Conservation (phyloP, 2,797 vertebrate genomes). For the Gadopsis marmoratus region DNA sequence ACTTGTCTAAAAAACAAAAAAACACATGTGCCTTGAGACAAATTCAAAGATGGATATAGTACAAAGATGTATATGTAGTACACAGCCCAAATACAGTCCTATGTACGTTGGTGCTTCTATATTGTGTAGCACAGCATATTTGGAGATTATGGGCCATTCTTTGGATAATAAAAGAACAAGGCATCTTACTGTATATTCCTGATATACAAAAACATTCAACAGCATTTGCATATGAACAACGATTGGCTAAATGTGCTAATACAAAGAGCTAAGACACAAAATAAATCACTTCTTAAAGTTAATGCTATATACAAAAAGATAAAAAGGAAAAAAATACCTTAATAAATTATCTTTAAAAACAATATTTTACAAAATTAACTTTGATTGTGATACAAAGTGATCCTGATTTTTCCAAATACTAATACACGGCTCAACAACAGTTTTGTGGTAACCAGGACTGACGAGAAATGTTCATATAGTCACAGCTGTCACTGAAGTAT, state of each 20-base stretch:
- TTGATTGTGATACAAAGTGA: constrained; percentile 78
- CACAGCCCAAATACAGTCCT: constrained; percentile 63
- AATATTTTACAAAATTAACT: constrained; percentile 84
- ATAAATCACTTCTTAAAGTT: constrained; percentile 77
- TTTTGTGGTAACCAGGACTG: constrained; percentile 64
- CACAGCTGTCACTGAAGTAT: constrained; percentile 75
- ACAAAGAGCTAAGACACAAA: constrained; percentile 80
- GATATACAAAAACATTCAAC: constrained; percentile 84
- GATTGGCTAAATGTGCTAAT: constrained; percentile 79
- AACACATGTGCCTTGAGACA: constrained; percentile 78
- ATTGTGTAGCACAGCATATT: constrained; percentile 59
- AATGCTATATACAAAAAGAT: constrained; percentile 82
- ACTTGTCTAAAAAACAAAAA: constrained; percentile 58
- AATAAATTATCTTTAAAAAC: constrained; percentile 87
- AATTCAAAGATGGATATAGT: constrained; percentile 66
- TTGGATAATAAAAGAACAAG: constrained; percentile 78
- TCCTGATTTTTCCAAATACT: constrained; percentile 75
- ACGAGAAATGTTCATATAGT: constrained; percentile 64
- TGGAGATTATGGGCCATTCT: constrained; percentile 66
- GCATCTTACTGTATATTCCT: constrained; percentile 79
- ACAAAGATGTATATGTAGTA: constrained; percentile 67
- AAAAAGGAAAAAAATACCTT: constrained; percentile 75
- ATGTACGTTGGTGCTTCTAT: constrained; percentile 51
- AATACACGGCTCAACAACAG: constrained; percentile 70
- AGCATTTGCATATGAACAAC: constrained; percentile 80